These are phyloP conservation scores for Clepsis dumicolana DNA, from an alignment of 2,888 invertebrate genomes.

Conservation along the genomic window DNA sequence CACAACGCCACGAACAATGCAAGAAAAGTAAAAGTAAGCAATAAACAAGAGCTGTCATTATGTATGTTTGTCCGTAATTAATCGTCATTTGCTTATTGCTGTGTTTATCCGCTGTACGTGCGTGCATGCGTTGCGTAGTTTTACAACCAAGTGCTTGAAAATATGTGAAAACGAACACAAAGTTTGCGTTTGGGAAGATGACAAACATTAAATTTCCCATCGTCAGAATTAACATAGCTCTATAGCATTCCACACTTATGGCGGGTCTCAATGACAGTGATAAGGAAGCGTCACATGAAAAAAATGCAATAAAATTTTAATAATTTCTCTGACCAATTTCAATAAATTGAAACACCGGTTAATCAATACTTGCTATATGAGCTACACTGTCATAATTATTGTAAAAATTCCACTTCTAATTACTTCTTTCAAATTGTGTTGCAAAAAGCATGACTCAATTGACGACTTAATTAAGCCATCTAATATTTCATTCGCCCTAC, in stretches of 20 bases:
- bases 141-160: slow-evolving; percentile 3
- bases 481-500: background rate
- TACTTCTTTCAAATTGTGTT: background rate
- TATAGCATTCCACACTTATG: background rate
- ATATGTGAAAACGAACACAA: background rate
- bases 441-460: background rate
- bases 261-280: background rate
- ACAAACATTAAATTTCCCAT: no score
- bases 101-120: slow-evolving; percentile 5
- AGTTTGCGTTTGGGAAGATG: no score
- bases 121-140: slow-evolving; percentile 2
- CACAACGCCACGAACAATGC: slow-evolving; percentile 12
- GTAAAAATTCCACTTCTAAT: background rate
- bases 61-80: slow-evolving; percentile 1
- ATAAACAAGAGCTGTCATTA: slow-evolving; percentile 33
- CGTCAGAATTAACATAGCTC: no score
- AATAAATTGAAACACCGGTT: background rate
- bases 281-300: background rate
- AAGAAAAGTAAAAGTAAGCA: slow-evolving; percentile 37
- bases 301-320: no score
- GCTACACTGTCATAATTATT: background rate
- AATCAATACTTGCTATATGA: background rate
- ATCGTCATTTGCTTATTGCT: slow-evolving; percentile 20
- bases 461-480: background rate
- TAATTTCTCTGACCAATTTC: background rate